Evolutionary conservation across 2,888 invertebrate genomes (phyloP).

Genomic region (Dynastes tityus): DNA sequence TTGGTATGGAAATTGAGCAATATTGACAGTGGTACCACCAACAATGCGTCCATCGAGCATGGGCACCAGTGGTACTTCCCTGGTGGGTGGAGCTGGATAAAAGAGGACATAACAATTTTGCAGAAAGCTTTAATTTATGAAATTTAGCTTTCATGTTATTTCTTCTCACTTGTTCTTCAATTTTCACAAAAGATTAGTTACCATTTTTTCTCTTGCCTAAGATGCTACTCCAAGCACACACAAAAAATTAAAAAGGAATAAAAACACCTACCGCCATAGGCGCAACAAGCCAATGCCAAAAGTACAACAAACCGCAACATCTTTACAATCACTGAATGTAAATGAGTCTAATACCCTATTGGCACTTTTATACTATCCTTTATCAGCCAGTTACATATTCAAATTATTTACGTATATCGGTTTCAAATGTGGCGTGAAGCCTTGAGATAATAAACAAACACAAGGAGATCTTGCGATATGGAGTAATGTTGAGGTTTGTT

Average conservation of each 20-base stretch:
- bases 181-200: too few species aligned
- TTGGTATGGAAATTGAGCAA: constrained; percentile 63
- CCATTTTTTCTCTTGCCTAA: too few species aligned
- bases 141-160: too few species aligned
- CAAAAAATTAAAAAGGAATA: neutral
- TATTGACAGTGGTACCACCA: constrained; percentile 61
- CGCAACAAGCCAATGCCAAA: constrained; percentile 17
- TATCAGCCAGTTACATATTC: constrained; percentile 11
- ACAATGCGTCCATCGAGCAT: constrained; percentile 60
- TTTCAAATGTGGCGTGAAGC: neutral
- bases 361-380: constrained; percentile 20
- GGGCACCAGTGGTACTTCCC: constrained; percentile 40
- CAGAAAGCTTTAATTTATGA: too few species aligned
- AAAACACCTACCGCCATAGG: constrained; percentile 31
- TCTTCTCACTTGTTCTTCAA: too few species aligned
- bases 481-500: too few species aligned
- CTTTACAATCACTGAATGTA: neutral
- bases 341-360: neutral
- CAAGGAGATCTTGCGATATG: too few species aligned
- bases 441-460: neutral
- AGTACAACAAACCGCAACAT: constrained; percentile 42
- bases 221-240: too few species aligned
- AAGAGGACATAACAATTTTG: neutral
- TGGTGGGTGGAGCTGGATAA: constrained; percentile 11
- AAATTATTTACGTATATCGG: neutral